Evolutionary conservation across 2,797 vertebrate species (phyloP), one percentile per base, ranked within the genome.

Genomic region (Bovichtus diacanthus): DNA sequence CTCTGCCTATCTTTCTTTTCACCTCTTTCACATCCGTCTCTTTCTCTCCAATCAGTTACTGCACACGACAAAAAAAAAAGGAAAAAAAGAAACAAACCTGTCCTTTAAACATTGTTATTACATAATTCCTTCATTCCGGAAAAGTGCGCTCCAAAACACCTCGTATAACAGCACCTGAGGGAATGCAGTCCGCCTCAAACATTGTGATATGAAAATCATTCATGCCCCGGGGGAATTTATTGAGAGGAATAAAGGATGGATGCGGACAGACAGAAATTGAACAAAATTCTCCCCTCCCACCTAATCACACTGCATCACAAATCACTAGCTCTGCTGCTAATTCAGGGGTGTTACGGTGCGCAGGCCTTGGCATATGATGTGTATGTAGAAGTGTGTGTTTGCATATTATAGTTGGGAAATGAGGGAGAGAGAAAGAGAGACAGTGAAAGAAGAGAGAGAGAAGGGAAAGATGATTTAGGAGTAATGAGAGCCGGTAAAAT

Each of bases 401-500:
- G 87, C 74, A 83, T 88, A 88, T 71, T 75, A 76, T 76, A 78
- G 39, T 76, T 55, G 38, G 62, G 55, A 74, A 65, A 78, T 56
- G 76, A 80, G 72, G 74, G 80, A 61, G 51, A 53, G 5, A 21
- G 46, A 49, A 1, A 47, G n/a, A 51, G 34, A 59, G 44, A 43
- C n/a, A n/a, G n/a, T n/a, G n/a, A n/a, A n/a, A n/a, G n/a, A n/a
- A 47, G 63, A 53, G 34, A 54, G 6, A 43, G 73, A 65, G 82
- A 86, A 74, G 84, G 82, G 87, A 87, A 84, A 85, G 86, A 91
- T 93, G 93, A 93, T 93, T 89, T 92, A 91, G 87, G 89, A 86
- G 88, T 94, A 93, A 94, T 93, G 90, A 90, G 90, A 93, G 93
- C 83, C 87, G 75, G 92, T 92, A 93, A 93, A 93, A 92, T 92